A percentile compares a stretch with the other conserved stretches of the same genome.
These are phyloP conservation scores for Neostethus bicornis DNA, from an alignment of 2,797 vertebrate species.

Conservation along the genomic window DNA sequence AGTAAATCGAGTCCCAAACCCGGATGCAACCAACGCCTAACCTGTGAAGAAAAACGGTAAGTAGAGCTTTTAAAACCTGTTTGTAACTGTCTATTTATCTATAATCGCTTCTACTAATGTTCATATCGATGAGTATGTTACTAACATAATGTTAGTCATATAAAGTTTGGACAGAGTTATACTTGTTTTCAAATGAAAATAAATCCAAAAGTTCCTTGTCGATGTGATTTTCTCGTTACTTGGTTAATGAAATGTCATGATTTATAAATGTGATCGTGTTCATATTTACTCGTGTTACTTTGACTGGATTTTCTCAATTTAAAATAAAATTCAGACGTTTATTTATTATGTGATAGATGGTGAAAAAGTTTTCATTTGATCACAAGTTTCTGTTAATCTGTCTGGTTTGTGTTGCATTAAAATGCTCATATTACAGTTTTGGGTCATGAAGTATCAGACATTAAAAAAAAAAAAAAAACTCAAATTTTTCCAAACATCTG, in stretches of 20 bases:
- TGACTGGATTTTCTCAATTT: background rate
- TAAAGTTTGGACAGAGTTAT: background rate
- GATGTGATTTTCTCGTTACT: constrained; percentile 10
- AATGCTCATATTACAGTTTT: background rate
- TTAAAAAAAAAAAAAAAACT: too few relatives aligned
- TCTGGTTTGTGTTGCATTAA: background rate
- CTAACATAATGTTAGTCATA: too few relatives aligned
- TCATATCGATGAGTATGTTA: background rate
- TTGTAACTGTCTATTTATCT: background rate
- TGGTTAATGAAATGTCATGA: constrained; percentile 22
- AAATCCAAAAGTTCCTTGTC: constrained; percentile 24
- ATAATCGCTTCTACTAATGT: background rate
- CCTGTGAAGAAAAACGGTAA: constrained; percentile 81
- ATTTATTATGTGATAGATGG: background rate
- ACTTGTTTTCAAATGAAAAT: background rate
- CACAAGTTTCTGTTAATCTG: background rate
- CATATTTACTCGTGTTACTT: background rate
- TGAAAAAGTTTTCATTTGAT: background rate
- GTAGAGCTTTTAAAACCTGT: constrained; percentile 50
- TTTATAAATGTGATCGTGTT: background rate
- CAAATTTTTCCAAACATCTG: background rate
- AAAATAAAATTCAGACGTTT: background rate
- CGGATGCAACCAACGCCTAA: constrained; percentile 89
- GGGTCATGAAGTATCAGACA: too few relatives aligned
- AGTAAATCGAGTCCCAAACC: constrained; percentile 73